Conservation (phyloP, 2,113 vertebrate species). For the Urocolius indicus region DNA sequence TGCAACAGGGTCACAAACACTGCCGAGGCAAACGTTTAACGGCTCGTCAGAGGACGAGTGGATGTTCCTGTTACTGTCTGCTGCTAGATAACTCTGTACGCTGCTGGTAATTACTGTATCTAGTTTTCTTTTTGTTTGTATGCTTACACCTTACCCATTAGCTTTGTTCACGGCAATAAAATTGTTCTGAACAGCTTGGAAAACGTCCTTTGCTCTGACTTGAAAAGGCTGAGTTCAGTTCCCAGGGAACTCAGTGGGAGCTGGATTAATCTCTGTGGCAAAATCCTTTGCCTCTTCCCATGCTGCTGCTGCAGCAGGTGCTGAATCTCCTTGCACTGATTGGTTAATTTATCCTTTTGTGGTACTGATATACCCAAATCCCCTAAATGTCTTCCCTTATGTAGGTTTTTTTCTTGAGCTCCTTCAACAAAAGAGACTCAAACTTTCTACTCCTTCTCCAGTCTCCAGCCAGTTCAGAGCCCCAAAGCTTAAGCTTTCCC, state of each 20-base stretch:
- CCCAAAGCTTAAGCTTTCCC: not conserved
- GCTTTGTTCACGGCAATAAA: constrained; percentile 33
- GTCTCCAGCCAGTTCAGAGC: not conserved
- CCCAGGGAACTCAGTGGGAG: not conserved
- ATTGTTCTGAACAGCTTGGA: not conserved
- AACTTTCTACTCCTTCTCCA: not conserved
- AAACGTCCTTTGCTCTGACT: constrained; percentile 43
- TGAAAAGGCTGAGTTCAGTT: constrained; percentile 9
- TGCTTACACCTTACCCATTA: not conserved
- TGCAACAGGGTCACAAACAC: not conserved
- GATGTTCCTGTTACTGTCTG: not conserved
- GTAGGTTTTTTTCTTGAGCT: not conserved
- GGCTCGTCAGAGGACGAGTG: fast-evolving
- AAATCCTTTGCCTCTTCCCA: not conserved
- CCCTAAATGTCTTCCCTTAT: not conserved
- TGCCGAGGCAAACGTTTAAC: not conserved
- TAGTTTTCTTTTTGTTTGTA: not conserved
- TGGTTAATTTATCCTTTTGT: not conserved
- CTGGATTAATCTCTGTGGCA: not conserved
- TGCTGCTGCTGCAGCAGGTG: not conserved
- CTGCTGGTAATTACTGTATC: not conserved
- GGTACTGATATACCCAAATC: not conserved
- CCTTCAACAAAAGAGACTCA: not conserved
- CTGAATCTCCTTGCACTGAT: not conserved
- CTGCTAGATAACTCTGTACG: not conserved